phyloP scores from a whole-genome alignment of 2,113 vertebrate genomes.

The Antechinus flavipes region DNA sequence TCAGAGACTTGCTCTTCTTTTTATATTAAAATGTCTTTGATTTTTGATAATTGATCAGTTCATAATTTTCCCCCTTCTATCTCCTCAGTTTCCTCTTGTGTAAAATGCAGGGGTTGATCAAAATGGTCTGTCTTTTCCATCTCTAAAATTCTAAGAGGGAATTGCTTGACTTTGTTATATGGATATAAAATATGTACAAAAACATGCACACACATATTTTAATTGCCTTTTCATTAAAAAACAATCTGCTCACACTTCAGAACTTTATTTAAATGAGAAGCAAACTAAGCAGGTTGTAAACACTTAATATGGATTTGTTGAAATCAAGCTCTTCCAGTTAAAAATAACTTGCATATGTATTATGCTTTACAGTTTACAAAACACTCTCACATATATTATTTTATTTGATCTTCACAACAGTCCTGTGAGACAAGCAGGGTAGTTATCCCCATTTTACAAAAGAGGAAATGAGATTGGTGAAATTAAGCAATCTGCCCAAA shows the following conservation, averaged over 20 bases:
- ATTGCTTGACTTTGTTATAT: not conserved
- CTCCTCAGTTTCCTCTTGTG: not conserved
- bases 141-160: not conserved
- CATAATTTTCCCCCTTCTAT: not conserved
- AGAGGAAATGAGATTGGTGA: not conserved
- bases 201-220: not conserved
- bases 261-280: not conserved
- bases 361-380: not conserved
- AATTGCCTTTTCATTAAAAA: constrained; percentile 4
- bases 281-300: not conserved
- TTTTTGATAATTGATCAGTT: not conserved
- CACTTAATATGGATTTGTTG: constrained; percentile 4
- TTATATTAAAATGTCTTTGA: not conserved
- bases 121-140: not conserved
- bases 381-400: not conserved
- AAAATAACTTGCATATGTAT: not conserved
- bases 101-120: not conserved
- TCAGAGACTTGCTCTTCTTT: not conserved
- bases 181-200: not conserved
- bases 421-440: not conserved
- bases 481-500: not conserved
- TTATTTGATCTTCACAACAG: not conserved
- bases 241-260: not conserved
- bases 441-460: not conserved
- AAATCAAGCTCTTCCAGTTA: not conserved